Percentiles rank a stretch among this genome's conserved stretches.
phyloP scores from a whole-genome alignment of 1,140 invertebrate genomes.

The Nixonia krombeini region DNA sequence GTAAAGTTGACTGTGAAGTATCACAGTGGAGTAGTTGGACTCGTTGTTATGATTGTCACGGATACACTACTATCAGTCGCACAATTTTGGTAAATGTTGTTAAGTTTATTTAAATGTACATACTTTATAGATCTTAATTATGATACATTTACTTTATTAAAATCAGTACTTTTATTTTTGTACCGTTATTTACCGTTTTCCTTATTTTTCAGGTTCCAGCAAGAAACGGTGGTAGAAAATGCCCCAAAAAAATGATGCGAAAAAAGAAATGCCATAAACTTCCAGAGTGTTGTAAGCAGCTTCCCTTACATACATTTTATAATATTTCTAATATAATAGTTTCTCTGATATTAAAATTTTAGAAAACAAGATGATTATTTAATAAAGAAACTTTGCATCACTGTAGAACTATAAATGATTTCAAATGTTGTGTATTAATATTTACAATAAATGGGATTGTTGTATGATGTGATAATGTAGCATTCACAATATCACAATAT shows the following conservation, averaged over 20 bases:
- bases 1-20: conserved; percentile 73
- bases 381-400: no score
- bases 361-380: no score
- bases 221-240: conserved; percentile 78
- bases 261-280: conserved; percentile 71
- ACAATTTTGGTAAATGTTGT: conserved; percentile 60
- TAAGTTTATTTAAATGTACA: background rate
- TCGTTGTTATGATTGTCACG: conserved; percentile 78
- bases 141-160: background rate
- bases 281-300: conserved; percentile 65
- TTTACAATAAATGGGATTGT: no score
- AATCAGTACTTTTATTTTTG: no score
- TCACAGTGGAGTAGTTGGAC: conserved; percentile 77
- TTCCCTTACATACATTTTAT: no score
- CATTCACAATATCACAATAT: no score
- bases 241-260: conserved; percentile 75
- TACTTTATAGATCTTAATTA: conserved; percentile 1
- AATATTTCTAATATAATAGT: no score
- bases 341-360: no score
- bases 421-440: no score
- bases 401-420: no score
- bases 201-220: conserved; percentile 69
- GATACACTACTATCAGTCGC: conserved; percentile 67
- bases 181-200: no score
- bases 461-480: no score